These are phyloP conservation scores for Montipora foliosa DNA, from an alignment of 64 coral and sea anemone genomes.

Conservation along the genomic window DNA sequence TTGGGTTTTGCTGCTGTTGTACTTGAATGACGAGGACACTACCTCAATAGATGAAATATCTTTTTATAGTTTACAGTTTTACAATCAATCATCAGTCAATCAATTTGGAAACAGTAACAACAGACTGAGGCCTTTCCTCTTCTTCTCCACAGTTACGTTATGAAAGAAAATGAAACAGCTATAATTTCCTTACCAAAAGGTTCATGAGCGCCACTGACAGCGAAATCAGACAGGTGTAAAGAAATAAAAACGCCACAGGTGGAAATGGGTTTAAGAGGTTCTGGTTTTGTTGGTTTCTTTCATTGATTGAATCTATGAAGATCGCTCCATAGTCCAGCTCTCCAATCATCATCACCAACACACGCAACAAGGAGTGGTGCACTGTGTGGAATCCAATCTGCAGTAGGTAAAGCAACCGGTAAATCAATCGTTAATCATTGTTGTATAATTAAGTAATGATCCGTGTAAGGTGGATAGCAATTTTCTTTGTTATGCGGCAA, in stretches of 20 bases:
- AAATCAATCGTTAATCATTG: background rate
- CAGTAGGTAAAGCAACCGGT: background rate
- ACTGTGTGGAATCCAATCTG: constrained; percentile 75
- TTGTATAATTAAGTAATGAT: background rate
- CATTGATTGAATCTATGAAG: constrained; percentile 69
- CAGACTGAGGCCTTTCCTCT: too few species aligned
- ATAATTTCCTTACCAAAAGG: constrained; percentile 67
- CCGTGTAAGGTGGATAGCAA: too few species aligned
- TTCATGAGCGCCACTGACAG: constrained; percentile 83
- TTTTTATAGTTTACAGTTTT: too few species aligned
- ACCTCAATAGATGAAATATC: too few species aligned
- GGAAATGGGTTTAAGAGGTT: constrained; percentile 83
- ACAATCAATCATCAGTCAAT: too few species aligned
- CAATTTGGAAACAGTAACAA: too few species aligned
- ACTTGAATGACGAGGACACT: too few species aligned
- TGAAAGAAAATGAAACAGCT: background rate
- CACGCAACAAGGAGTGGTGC: constrained; percentile 64
- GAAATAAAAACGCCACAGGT: constrained; percentile 60
- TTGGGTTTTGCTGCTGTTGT: too few species aligned
- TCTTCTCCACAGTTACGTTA: too few species aligned
- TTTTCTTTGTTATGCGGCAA: too few species aligned
- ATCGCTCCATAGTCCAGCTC: constrained; percentile 70
- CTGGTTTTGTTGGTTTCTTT: background rate
- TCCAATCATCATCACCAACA: constrained; percentile 81
- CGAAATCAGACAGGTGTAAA: constrained; percentile 70